Percentiles rank a stretch among this genome's conserved stretches.
phyloP scores from a whole-genome alignment of 2,888 invertebrate species.

The Suillia variegata region DNA sequence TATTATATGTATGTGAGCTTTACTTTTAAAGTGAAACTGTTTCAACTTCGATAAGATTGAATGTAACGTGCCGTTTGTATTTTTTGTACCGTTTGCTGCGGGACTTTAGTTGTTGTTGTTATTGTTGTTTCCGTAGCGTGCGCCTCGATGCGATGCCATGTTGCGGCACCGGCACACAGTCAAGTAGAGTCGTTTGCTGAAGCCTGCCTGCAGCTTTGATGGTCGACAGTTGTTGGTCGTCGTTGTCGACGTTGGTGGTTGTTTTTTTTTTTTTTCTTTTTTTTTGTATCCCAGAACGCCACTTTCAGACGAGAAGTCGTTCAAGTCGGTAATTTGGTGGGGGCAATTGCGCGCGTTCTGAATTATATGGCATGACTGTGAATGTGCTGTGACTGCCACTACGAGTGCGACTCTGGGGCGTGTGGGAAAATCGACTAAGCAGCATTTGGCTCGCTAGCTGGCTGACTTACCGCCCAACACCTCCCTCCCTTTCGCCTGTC shows the following conservation, averaged over 20 bases:
- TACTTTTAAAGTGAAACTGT: too few relatives aligned
- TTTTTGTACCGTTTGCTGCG: slow-evolving; percentile 25
- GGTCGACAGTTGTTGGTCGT: slow-evolving; percentile 25
- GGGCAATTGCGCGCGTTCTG: slow-evolving; percentile 13
- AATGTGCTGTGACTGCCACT: not conserved
- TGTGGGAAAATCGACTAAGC: slow-evolving; percentile 25
- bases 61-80: not conserved
- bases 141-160: slow-evolving; percentile 20
- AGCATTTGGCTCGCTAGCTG: slow-evolving; percentile 23
- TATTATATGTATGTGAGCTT: too few relatives aligned
- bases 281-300: slow-evolving; percentile 40
- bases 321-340: slow-evolving; percentile 50
- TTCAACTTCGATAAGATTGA: not conserved
- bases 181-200: slow-evolving; percentile 27
- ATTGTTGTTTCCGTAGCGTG: too few relatives aligned
- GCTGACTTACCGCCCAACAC: not conserved
- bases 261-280: too few relatives aligned
- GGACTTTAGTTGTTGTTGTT: slow-evolving; percentile 25
- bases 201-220: slow-evolving; percentile 30
- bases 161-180: slow-evolving; percentile 29
- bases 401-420: not conserved
- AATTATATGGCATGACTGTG: slow-evolving; percentile 25
- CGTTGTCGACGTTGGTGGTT: slow-evolving; percentile 31
- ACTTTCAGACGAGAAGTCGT: slow-evolving; percentile 46
- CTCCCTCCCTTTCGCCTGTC: too few relatives aligned